These are phyloP conservation scores for Nysson spinosus DNA, from an alignment of 2,888 invertebrate species.

Conservation along the genomic window DNA sequence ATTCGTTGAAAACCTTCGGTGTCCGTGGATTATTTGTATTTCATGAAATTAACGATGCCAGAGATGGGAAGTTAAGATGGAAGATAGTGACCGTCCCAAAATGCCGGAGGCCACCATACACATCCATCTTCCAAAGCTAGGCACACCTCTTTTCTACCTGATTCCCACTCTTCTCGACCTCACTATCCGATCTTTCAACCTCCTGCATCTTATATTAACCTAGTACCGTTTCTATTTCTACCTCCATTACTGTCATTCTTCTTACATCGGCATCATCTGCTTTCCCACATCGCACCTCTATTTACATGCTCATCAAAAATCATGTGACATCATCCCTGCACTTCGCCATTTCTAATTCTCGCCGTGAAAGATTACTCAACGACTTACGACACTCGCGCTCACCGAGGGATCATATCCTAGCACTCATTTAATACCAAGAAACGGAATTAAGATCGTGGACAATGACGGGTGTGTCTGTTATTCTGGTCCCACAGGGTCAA, in stretches of 20 bases:
- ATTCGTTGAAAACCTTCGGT: too few relatives aligned
- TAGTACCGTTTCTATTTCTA: constrained; percentile 58
- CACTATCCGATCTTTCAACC: constrained; percentile 17
- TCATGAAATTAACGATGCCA: constrained; percentile 34
- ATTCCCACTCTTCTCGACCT: constrained; percentile 16
- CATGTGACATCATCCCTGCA: too few relatives aligned
- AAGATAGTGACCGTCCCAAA: constrained; percentile 49
- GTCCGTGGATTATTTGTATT: too few relatives aligned
- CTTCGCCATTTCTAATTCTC: too few relatives aligned
- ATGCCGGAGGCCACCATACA: constrained; percentile 30
- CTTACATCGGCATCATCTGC: constrained; percentile 35
- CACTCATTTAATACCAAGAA: too few relatives aligned
- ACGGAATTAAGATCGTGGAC: too few relatives aligned
- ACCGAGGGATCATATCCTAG: too few relatives aligned
- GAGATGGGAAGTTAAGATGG: constrained; percentile 28
- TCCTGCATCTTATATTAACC: constrained; percentile 32
- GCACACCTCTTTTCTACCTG: constrained; percentile 47
- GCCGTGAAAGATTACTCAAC: too few relatives aligned
- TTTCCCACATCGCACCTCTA: too few relatives aligned
- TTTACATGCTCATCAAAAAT: too few relatives aligned
- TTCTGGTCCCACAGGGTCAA: constrained; percentile 15
- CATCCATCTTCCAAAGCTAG: constrained; percentile 16
- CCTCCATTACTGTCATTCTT: constrained; percentile 59
- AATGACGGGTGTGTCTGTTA: not conserved
- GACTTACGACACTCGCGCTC: too few relatives aligned